phyloP scores from a whole-genome alignment of 2,797 vertebrate genomes.

The Ispidina picta region DNA sequence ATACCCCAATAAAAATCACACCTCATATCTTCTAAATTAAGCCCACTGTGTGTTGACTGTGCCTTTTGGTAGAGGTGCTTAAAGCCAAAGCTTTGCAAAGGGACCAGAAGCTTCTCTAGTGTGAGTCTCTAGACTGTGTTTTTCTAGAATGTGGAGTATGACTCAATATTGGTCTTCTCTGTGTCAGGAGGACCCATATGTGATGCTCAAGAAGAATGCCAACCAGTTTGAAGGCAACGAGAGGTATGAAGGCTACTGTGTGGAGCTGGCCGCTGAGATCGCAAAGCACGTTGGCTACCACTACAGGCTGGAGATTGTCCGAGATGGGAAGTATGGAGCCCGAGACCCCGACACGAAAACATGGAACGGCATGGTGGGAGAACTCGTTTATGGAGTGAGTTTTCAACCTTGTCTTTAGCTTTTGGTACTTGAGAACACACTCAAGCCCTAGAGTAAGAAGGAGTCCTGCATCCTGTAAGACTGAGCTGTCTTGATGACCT shows the following conservation, averaged over 20 bases:
- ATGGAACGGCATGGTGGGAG: slow-evolving; percentile 99
- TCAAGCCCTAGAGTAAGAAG: not conserved
- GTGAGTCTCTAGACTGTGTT: not conserved
- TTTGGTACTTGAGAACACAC: not conserved
- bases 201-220: slow-evolving; percentile 98
- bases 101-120: not conserved
- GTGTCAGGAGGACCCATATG: slow-evolving; percentile 93
- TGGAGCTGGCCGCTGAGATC: slow-evolving; percentile 96
- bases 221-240: slow-evolving; percentile 93
- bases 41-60: not conserved
- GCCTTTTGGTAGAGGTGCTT: not conserved
- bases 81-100: not conserved
- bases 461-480: not conserved
- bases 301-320: slow-evolving; percentile 94
- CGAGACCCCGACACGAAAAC: slow-evolving; percentile 92
- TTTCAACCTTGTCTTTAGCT: not conserved
- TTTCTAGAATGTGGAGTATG: accelerated
- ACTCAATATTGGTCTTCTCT: slow-evolving; percentile 2
- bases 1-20: not conserved
- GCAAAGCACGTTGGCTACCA: slow-evolving; percentile 97
- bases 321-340: slow-evolving; percentile 95
- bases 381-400: slow-evolving; percentile 97
- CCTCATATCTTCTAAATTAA: not conserved
- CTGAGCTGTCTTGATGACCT: not conserved
- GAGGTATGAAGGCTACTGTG: slow-evolving; percentile 96